Base-by-base conservation (phyloP, 1,140 invertebrate species). In the Steinernema feltiae region DNA sequence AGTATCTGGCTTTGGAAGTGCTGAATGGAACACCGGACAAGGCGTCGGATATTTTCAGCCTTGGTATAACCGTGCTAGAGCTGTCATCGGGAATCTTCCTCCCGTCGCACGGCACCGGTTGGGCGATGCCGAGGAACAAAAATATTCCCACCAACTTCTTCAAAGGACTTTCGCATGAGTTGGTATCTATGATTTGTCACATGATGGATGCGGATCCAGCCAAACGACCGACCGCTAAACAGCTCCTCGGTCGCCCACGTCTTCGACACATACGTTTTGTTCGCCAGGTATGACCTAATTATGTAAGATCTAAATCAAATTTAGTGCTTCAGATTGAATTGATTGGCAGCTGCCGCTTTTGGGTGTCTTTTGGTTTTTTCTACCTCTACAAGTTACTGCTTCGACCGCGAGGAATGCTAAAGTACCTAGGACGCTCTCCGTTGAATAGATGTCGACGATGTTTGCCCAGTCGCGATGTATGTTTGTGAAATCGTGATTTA, bases 1-100 rank as follows among this genome's bases (percentile, higher is more conserved):
- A 91, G 75, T 93, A 93, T 85, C 86, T 93, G 75, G 91, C 92
- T 0, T 89, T 90, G 24, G 92, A 93, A 88, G 86, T 92, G 0
- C 86, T 93, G 81, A 87, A 90, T 77, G 90, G 90, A 21, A 87
- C 88, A 29, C 91, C 91, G 82, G 90, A 90, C 1, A 88, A 89
- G 82, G 79, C 88, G 70, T 88, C 88, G 48, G 89, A 89, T 84
- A 87, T 89, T 48, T 89, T 89, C 78, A 87, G 87, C 85, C 87
- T 82, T 29, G 73, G 74, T 32, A 75, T 88, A 88, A 78, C 88
- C 89, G 32, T 90, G 89, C 18, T 90, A 90, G 82, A 89, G 72
- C 70, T 75, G 15, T 7, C 53, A 7, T 63, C 53, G 15, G 53
- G 53, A 3, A 12, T 63, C 15, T 12, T 17, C 24, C 53, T 63